Conservation (phyloP, 2,113 vertebrate genomes). For the Pelmatolapia mariae region DNA sequence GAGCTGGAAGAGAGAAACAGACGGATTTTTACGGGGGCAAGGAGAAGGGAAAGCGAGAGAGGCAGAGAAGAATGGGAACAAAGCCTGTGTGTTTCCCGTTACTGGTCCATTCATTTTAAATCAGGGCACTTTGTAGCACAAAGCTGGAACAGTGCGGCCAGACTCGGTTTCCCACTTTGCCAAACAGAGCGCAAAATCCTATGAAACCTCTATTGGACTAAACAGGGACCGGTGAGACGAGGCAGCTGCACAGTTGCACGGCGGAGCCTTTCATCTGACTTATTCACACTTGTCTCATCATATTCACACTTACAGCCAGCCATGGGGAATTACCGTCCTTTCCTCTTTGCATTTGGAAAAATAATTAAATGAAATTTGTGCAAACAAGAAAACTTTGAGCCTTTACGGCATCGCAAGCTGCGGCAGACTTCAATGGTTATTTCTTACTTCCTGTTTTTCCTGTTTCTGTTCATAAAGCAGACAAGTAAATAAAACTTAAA, state of each 20-base stretch:
- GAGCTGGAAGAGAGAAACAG: conserved; percentile 71
- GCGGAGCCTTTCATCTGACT: conserved; percentile 34
- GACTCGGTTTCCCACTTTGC: conserved; percentile 53
- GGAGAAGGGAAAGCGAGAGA: background rate
- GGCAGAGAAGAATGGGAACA: background rate
- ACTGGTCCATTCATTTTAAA: conserved; percentile 54
- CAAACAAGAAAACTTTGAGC: background rate
- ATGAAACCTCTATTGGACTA: background rate
- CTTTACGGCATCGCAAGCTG: background rate
- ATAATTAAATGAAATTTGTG: background rate
- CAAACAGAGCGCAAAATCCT: conserved; percentile 65
- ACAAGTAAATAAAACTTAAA: background rate
- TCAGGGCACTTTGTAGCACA: conserved; percentile 42
- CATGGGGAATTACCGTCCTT: background rate
- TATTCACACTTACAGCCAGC: conserved; percentile 34
- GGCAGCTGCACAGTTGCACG: conserved; percentile 29
- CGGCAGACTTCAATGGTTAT: background rate
- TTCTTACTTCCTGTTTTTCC: background rate
- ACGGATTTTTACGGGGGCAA: background rate
- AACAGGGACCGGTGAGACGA: conserved; percentile 11
- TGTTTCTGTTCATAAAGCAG: background rate
- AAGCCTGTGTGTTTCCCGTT: conserved; percentile 5
- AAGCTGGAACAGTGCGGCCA: background rate
- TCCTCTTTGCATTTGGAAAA: background rate
- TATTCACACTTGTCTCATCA: conserved; percentile 44